Evolutionary conservation across 2,113 vertebrate species (phyloP).

Genomic region (Zosterops hypoxanthus): DNA sequence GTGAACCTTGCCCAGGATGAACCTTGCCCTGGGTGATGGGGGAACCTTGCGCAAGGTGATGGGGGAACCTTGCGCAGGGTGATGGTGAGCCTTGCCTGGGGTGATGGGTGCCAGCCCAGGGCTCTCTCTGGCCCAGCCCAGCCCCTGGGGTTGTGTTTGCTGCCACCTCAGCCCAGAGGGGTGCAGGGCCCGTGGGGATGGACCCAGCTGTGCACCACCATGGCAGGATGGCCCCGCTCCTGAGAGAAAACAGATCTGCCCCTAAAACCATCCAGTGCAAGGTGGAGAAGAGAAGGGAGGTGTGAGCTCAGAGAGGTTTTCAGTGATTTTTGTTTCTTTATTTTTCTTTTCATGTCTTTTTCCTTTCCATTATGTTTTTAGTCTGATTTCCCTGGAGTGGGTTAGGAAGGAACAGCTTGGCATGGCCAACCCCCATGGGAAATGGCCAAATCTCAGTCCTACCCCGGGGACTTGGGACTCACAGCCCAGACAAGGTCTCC

Average conservation of each 20-base stretch:
- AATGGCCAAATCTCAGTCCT: neutral
- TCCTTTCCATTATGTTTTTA: rapidly evolving
- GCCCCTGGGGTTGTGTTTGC: neutral
- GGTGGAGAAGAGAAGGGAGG: rapidly evolving
- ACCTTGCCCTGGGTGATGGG: neutral
- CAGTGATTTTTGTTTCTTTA: neutral
- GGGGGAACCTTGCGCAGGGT: too few relatives aligned
- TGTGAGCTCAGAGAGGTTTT: neutral
- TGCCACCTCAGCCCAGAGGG: neutral
- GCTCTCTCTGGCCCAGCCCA: neutral
- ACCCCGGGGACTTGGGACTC: neutral
- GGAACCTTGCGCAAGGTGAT: too few relatives aligned
- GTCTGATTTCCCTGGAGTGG: neutral
- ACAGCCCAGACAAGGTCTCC: rapidly evolving
- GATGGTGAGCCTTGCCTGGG: neutral
- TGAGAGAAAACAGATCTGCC: neutral
- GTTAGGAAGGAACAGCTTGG: neutral
- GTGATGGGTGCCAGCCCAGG: neutral
- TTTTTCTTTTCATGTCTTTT: neutral
- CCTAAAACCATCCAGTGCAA: neutral
- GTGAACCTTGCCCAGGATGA: neutral
- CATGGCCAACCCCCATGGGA: neutral
- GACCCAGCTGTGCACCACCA: neutral
- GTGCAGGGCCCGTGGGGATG: rapidly evolving
- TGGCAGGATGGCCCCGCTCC: rapidly evolving